These are phyloP conservation scores for Naso thynnoides DNA, from an alignment of 2,797 vertebrate species.

Conservation along the genomic window DNA sequence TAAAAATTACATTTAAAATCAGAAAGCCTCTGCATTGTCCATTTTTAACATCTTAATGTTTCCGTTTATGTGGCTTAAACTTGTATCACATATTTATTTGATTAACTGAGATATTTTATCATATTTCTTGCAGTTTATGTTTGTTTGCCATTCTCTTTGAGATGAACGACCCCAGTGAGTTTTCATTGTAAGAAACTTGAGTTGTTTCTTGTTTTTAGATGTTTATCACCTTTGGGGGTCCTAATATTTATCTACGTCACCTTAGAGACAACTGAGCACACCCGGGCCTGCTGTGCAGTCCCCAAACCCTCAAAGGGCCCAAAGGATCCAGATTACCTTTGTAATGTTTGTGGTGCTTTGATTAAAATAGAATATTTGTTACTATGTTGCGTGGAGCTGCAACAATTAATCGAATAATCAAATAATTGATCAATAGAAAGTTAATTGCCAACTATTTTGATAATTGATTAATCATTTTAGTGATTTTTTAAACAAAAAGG, in stretches of 20 bases:
- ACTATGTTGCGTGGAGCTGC: no score
- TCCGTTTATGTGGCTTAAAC: not conserved
- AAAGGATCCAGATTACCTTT: not conserved
- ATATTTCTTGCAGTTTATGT: not conserved
- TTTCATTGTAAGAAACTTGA: not conserved
- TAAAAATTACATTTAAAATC: not conserved
- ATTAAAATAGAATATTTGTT: no score
- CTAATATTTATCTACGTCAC: not conserved
- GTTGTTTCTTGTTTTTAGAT: not conserved
- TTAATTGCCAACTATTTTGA: no score
- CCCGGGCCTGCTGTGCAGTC: not conserved
- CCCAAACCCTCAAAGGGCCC: not conserved
- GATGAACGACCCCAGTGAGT: not conserved
- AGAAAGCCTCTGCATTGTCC: not conserved
- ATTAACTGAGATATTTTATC: not conserved
- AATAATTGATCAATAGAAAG: no score
- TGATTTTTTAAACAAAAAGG: no score
- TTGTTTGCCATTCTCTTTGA: not conserved
- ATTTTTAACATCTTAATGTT: not conserved
- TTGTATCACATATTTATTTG: not conserved
- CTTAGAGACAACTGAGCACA: not conserved
- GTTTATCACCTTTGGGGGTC: not conserved
- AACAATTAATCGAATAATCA: no score
- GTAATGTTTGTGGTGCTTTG: not conserved
- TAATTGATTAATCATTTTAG: no score